Evolutionary conservation across 1,140 invertebrate genomes (phyloP).

Genomic region (Scaptomyza hsui): DNA sequence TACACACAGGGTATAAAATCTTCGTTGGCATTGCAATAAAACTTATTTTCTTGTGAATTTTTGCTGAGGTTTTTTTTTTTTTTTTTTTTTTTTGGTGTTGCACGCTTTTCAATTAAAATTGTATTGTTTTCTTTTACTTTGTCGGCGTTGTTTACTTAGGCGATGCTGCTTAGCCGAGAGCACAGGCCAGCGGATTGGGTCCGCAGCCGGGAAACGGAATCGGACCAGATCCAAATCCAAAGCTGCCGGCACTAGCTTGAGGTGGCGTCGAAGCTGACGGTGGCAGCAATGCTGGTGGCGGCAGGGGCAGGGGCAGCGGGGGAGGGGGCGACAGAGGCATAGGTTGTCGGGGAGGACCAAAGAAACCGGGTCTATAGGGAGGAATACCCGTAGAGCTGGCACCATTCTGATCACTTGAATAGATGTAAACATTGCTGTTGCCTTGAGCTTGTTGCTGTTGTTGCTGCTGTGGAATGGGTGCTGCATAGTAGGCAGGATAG

Average conservation of each 20-base stretch:
- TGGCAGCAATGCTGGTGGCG: slow-evolving; percentile 1
- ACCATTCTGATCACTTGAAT: slow-evolving; percentile 65
- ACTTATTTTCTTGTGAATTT: slow-evolving; percentile 33
- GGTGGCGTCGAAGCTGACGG: slow-evolving; percentile 15
- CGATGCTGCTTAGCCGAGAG: slow-evolving; percentile 47
- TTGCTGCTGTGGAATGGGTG: slow-evolving; percentile 35
- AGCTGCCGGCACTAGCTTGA: slow-evolving; percentile 47
- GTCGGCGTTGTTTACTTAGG: slow-evolving; percentile 78
- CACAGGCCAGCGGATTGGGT: slow-evolving; percentile 13
- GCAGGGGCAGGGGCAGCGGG: slow-evolving; percentile 2
- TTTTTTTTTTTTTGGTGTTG: slow-evolving; percentile 12
- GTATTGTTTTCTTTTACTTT: slow-evolving; percentile 82
- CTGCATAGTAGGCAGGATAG: slow-evolving; percentile 45
- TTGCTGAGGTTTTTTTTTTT: slow-evolving; percentile 34
- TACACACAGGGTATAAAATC: slow-evolving; percentile 24
- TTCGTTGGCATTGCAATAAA: neutral
- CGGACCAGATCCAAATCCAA: slow-evolving; percentile 23
- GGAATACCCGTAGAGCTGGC: slow-evolving; percentile 20
- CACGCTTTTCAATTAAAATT: slow-evolving; percentile 81
- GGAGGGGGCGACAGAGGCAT: slow-evolving; percentile 26
- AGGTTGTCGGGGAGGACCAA: slow-evolving; percentile 18
- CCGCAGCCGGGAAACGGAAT: slow-evolving; percentile 17
- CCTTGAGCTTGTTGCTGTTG: slow-evolving; percentile 55
- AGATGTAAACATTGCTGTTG: slow-evolving; percentile 70
- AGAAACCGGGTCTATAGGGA: slow-evolving; percentile 49